Conservation (phyloP, 2,113 vertebrate species). For the Mesocricetus auratus region DNA sequence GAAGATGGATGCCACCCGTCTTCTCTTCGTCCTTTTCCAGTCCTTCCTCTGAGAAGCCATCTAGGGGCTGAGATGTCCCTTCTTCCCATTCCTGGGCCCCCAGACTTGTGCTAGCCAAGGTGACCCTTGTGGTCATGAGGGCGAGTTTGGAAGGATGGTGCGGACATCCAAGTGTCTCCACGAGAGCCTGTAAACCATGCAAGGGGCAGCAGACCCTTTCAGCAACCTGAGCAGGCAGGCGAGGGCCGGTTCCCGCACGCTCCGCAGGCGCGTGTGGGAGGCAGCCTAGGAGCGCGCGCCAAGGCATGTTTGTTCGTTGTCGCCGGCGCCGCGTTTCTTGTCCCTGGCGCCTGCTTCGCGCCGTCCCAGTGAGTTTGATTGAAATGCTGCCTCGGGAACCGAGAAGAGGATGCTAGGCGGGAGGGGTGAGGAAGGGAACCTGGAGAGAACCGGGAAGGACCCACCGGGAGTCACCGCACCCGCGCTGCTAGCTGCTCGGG, state of each 20-base stretch:
- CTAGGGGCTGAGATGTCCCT: not conserved
- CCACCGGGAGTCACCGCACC: not conserved
- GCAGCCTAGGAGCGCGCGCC: not conserved
- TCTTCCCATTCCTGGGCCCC: not conserved
- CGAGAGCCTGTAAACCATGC: not conserved
- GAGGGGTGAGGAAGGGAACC: not conserved
- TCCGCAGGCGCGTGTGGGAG: not conserved
- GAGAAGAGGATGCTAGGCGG: not conserved
- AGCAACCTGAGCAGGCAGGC: not conserved
- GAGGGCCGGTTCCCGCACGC: not conserved
- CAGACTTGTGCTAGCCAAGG: not conserved
- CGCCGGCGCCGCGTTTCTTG: not conserved
- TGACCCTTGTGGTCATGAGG: not conserved
- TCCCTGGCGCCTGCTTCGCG: slow-evolving; percentile 29
- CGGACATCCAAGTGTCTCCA: not conserved
- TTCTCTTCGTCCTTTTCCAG: too few relatives aligned
- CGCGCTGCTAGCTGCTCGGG: slow-evolving; percentile 32
- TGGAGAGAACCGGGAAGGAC: not conserved
- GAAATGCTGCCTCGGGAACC: not conserved
- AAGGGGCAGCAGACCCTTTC: not conserved
- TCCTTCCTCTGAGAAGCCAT: not conserved
- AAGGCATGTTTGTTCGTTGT: slow-evolving; percentile 27
- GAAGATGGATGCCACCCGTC: fast-evolving
- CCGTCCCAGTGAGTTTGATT: slow-evolving; percentile 54
- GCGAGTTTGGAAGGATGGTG: not conserved